These are phyloP conservation scores for Drosophila rellima DNA, from an alignment of 2,888 invertebrate species.

Conservation along the genomic window DNA sequence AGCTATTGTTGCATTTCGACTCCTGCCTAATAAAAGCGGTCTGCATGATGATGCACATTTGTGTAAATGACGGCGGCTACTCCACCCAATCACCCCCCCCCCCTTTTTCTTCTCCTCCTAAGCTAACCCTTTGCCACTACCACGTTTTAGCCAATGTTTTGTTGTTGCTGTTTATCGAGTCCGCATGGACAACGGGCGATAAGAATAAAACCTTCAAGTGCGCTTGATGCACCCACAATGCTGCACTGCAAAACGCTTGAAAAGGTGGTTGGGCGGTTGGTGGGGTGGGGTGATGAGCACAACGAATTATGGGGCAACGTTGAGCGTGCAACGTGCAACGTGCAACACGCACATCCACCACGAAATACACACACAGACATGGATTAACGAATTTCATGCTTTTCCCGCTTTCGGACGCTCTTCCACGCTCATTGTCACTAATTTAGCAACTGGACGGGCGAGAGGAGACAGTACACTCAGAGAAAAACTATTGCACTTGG, in stretches of 20 bases:
- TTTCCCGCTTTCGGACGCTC: constrained; percentile 20
- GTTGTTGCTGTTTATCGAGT: constrained; percentile 56
- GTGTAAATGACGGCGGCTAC: constrained; percentile 51
- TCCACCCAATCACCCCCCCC: constrained; percentile 6
- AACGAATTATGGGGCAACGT: constrained; percentile 34
- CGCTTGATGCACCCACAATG: constrained; percentile 39
- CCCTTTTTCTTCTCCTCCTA: not conserved
- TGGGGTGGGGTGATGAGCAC: not conserved
- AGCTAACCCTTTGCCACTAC: not conserved
- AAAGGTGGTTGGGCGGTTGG: not conserved
- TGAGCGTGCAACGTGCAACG: constrained; percentile 12
- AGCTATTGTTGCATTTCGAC: constrained; percentile 63
- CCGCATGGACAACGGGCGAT: constrained; percentile 64
- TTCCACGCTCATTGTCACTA: constrained; percentile 50
- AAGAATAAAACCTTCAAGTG: constrained; percentile 74
- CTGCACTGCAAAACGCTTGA: constrained; percentile 2
- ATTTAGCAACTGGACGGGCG: constrained; percentile 42
- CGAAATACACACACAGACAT: constrained; percentile 19
- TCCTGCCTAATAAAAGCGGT: constrained; percentile 45
- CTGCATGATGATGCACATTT: constrained; percentile 56
- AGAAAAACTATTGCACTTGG: not conserved
- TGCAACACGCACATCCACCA: constrained; percentile 28
- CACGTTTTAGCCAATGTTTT: not conserved
- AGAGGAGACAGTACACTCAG: not conserved
- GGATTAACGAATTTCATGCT: constrained; percentile 48